phyloP scores from a whole-genome alignment of 2,113 vertebrate species.

The Stegastes partitus region DNA sequence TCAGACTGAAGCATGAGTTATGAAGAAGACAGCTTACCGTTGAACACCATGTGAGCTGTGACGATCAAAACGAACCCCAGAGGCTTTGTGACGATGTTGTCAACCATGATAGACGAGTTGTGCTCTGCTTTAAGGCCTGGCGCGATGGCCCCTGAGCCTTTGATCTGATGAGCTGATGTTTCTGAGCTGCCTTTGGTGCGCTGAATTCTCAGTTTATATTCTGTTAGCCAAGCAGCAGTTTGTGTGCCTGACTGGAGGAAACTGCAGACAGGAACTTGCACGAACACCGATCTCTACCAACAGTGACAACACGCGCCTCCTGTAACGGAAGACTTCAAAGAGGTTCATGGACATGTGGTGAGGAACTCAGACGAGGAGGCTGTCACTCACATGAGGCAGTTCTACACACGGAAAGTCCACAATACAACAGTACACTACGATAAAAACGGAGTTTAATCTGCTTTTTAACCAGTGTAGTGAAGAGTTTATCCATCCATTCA shows the following conservation, averaged over 20 bases:
- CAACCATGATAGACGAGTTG: conserved; percentile 41
- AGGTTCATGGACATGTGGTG: conserved; percentile 61
- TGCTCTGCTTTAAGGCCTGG: conserved; percentile 1
- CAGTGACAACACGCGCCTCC: conserved; percentile 55
- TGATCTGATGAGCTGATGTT: not conserved
- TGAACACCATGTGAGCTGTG: conserved; percentile 54
- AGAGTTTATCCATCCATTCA: too few species aligned
- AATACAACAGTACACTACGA: too few species aligned
- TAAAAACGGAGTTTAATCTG: too few species aligned
- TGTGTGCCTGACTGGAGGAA: conserved; percentile 45
- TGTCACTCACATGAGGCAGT: conserved; percentile 22
- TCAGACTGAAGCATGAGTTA: not conserved
- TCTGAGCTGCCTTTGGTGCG: not conserved
- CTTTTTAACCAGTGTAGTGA: too few species aligned
- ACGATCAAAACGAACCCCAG: conserved; percentile 56
- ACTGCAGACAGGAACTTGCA: conserved; percentile 67
- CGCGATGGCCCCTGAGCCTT: not conserved
- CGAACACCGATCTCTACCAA: conserved; percentile 35
- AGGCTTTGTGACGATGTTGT: conserved; percentile 28
- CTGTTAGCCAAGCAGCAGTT: conserved; percentile 11
- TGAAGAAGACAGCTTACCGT: conserved; percentile 60
- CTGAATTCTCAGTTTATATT: conserved; percentile 8
- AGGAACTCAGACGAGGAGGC: conserved; percentile 25
- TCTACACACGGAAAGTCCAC: too few species aligned
- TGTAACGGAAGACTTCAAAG: conserved; percentile 57